Evolutionary conservation across 2,797 vertebrate genomes (phyloP).

Genomic region (Lycodopsis pacificus): DNA sequence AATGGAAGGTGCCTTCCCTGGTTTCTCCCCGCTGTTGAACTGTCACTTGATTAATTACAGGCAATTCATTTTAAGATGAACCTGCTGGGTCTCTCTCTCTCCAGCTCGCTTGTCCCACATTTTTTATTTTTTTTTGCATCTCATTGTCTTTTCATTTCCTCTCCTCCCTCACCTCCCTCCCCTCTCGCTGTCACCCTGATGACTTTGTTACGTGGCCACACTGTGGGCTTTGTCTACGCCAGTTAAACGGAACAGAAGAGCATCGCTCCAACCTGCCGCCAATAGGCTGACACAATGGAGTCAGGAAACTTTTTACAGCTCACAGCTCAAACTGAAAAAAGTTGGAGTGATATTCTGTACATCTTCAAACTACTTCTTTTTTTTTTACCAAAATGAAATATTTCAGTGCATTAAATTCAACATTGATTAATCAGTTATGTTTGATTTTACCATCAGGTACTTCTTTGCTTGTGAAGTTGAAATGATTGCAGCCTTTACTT

Average conservation of each 20-base stretch:
- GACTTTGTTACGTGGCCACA: conserved; percentile 39
- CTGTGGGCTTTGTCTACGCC: conserved; percentile 19
- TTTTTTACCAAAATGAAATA: no score
- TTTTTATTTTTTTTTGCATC: conserved; percentile 15
- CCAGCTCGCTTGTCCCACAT: conserved; percentile 24
- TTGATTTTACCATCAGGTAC: no score
- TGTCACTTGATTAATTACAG: conserved; percentile 73
- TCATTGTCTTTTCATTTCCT: conserved; percentile 53
- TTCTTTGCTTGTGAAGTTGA: no score
- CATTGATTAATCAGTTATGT: no score
- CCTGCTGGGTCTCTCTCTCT: conserved; percentile 54
- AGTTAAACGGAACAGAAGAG: conserved; percentile 42
- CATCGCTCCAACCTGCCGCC: conserved; percentile 34
- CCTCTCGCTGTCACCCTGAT: conserved; percentile 28
- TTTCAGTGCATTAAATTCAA: no score
- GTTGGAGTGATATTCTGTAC: no score
- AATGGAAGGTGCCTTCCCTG: conserved; percentile 38
- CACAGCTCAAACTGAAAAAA: background rate
- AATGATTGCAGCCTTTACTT: no score
- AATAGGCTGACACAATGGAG: conserved; percentile 13
- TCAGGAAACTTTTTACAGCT: conserved; percentile 9
- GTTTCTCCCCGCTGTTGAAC: conserved; percentile 44
- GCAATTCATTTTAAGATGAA: conserved; percentile 66
- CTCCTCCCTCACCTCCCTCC: background rate
- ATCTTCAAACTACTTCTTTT: no score